Evolutionary conservation across 2,113 vertebrate species (phyloP).

Genomic region (Sterna hirundo): DNA sequence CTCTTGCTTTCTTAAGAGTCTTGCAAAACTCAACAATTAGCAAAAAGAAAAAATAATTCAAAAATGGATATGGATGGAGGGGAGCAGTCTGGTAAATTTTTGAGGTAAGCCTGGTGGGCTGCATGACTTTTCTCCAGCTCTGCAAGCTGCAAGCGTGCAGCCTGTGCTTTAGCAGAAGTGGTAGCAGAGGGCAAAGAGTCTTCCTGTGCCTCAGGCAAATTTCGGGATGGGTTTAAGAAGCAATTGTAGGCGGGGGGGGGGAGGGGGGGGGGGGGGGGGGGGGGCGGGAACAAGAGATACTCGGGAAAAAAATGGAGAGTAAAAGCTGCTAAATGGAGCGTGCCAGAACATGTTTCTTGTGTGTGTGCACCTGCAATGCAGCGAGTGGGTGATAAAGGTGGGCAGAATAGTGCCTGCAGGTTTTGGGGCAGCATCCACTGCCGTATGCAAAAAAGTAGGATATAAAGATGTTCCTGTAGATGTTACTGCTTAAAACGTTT

Average conservation of each 20-base stretch:
- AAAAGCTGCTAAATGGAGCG: accelerated
- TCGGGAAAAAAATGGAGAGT: not conserved
- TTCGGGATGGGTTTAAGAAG: not conserved
- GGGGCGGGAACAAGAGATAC: not conserved
- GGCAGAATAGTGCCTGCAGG: too few relatives aligned
- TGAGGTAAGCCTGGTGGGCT: not conserved
- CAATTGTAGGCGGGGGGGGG: not conserved
- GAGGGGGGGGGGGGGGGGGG: too few relatives aligned
- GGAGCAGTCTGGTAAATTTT: not conserved
- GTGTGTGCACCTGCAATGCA: accelerated
- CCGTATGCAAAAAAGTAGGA: accelerated
- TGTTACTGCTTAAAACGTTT: not conserved
- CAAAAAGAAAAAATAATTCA: not conserved
- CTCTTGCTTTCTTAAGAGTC: not conserved
- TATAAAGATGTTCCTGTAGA: not conserved
- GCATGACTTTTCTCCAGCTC: not conserved
- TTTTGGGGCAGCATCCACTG: not conserved
- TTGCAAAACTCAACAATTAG: not conserved
- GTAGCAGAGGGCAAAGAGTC: not conserved
- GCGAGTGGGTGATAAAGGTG: not conserved
- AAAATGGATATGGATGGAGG: accelerated
- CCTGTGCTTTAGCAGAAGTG: not conserved
- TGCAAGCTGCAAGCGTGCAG: not conserved
- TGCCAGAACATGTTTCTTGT: not conserved
- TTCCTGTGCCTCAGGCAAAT: not conserved